Conservation (phyloP, 2,797 vertebrate genomes). For the Falco novaeseelandiae region DNA sequence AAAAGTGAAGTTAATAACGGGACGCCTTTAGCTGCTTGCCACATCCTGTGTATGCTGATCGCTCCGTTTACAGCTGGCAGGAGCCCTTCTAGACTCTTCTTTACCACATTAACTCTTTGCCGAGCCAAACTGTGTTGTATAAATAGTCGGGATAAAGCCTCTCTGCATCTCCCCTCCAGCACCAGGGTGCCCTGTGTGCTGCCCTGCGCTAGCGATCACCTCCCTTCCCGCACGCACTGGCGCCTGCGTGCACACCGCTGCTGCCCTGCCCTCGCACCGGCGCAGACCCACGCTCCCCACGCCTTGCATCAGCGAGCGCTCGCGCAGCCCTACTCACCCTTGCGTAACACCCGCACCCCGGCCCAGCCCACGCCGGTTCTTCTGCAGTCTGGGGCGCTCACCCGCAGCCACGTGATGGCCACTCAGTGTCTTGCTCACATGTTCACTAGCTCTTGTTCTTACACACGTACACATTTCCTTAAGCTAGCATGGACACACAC, state of each 20-base stretch:
- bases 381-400: not conserved
- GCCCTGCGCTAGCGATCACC: rapidly evolving
- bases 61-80: conserved; percentile 69
- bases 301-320: rapidly evolving
- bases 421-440: rapidly evolving
- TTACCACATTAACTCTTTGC: conserved; percentile 66
- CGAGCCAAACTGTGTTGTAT: conserved; percentile 8
- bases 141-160: not conserved
- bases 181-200: rapidly evolving
- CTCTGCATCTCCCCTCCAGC: not conserved
- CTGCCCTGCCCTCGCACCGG: not conserved
- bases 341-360: rapidly evolving
- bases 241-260: not conserved
- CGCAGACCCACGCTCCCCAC: not conserved
- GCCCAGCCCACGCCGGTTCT: rapidly evolving
- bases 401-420: rapidly evolving
- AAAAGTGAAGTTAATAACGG: conserved; percentile 82
- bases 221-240: rapidly evolving
- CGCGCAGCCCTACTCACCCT: not conserved
- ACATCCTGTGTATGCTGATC: conserved; percentile 78
- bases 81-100: conserved; percentile 61
- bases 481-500: not conserved
- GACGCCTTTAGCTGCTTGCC: conserved; percentile 70
- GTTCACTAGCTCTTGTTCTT: not conserved
- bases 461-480: not conserved